phyloP scores from a whole-genome alignment of 2,797 vertebrate genomes.

The Karalla daura region DNA sequence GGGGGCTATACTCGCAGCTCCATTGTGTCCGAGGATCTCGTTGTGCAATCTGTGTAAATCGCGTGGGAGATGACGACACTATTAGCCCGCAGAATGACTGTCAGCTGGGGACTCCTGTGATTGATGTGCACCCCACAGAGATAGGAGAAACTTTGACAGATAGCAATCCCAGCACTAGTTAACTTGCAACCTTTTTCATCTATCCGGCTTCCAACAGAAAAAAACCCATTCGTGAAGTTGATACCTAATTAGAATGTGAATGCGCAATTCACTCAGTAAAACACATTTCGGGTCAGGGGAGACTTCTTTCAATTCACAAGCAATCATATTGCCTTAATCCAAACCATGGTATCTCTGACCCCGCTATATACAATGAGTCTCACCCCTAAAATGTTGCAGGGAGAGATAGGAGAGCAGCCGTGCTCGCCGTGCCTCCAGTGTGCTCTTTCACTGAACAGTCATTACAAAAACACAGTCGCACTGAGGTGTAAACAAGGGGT shows the following conservation, averaged over 20 bases:
- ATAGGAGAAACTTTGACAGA: constrained; percentile 71
- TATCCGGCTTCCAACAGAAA: constrained; percentile 49
- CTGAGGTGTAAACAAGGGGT: constrained; percentile 76
- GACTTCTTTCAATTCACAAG: constrained; percentile 64
- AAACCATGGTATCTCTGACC: constrained; percentile 58
- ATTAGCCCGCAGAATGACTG: constrained; percentile 72
- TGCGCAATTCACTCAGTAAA: constrained; percentile 61
- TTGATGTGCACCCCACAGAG: constrained; percentile 67
- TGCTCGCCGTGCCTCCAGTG: constrained; percentile 61
- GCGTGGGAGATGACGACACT: constrained; percentile 74
- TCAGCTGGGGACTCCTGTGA: constrained; percentile 65
- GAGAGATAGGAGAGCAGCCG: constrained; percentile 75
- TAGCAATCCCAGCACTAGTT: constrained; percentile 65
- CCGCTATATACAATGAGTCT: constrained; percentile 64
- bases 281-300: constrained; percentile 69
- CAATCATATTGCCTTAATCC: constrained; percentile 66
- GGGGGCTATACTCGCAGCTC: constrained; percentile 63
- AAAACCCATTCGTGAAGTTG: constrained; percentile 48
- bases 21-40: constrained; percentile 76
- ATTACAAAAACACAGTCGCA: constrained; percentile 71
- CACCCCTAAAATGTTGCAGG: constrained; percentile 72
- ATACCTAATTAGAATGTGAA: constrained; percentile 69
- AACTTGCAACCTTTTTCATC: constrained; percentile 73
- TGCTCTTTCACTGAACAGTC: constrained; percentile 65
- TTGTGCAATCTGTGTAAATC: constrained; percentile 72